These are phyloP conservation scores for Agrilus mali DNA, from an alignment of 2,888 invertebrate genomes.

Conservation along the genomic window DNA sequence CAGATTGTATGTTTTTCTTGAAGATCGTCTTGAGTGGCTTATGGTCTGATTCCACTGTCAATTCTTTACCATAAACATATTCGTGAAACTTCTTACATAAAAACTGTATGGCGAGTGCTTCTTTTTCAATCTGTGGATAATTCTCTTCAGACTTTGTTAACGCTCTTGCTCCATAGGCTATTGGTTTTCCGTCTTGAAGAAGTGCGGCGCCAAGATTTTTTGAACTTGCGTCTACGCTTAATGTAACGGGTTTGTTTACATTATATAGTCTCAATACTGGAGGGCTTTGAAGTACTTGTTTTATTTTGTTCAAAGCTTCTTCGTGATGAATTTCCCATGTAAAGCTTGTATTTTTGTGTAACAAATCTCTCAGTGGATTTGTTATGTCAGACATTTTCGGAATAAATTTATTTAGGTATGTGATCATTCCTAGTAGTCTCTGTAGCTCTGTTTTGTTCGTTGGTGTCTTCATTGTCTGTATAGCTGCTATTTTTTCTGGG, in stretches of 20 bases:
- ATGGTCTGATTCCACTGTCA: slow-evolving; percentile 18
- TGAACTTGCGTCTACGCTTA: slow-evolving; percentile 14
- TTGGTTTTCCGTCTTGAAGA: slow-evolving; percentile 16
- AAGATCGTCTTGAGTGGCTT: slow-evolving; percentile 18
- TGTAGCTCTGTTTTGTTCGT: slow-evolving; percentile 10
- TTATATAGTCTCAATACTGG: slow-evolving; percentile 11
- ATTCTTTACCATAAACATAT: slow-evolving; percentile 13
- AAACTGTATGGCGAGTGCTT: slow-evolving; percentile 14
- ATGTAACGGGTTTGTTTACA: slow-evolving; percentile 5
- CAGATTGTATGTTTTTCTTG: slow-evolving; percentile 12
- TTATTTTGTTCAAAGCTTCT: slow-evolving; percentile 7
- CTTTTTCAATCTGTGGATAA: slow-evolving; percentile 18
- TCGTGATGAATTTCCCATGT: too few species aligned
- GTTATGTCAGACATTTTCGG: slow-evolving; percentile 14
- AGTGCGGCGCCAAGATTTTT: slow-evolving; percentile 14
- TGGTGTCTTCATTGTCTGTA: slow-evolving; percentile 10
- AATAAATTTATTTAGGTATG: slow-evolving; percentile 16
- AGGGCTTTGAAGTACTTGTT: slow-evolving; percentile 5
- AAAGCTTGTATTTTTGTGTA: slow-evolving; percentile 10
- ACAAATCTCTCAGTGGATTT: slow-evolving; percentile 10
- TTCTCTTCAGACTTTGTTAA: slow-evolving; percentile 13
- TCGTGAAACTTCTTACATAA: slow-evolving; percentile 16
- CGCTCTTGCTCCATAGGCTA: slow-evolving; percentile 18
- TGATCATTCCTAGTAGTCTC: slow-evolving; percentile 15
- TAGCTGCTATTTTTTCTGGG: slow-evolving; percentile 10